A percentile compares a stretch with the other conserved stretches of the same genome.
These are phyloP conservation scores for Phoxinus dragarum DNA, from an alignment of 2,797 vertebrate genomes.

Conservation along the genomic window DNA sequence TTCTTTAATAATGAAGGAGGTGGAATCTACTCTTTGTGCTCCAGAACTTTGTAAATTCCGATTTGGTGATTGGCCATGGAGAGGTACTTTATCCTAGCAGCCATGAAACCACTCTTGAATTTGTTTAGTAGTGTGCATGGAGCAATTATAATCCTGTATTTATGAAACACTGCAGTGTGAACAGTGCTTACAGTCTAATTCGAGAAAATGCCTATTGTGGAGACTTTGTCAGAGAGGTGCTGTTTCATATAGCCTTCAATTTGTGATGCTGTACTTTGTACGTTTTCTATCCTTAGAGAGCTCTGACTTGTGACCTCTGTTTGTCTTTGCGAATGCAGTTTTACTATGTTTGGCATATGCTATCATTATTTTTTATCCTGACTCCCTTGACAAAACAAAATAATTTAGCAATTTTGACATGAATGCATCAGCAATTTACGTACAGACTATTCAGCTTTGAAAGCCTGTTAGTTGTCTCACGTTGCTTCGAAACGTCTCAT, in stretches of 20 bases:
- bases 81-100: background rate
- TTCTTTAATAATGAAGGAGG: background rate
- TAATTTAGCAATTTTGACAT: constrained; percentile 20
- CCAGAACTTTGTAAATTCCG: constrained; percentile 34
- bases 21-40: background rate
- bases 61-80: constrained; percentile 9
- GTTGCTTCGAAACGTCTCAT: background rate
- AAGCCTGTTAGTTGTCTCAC: background rate
- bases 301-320: constrained; percentile 17
- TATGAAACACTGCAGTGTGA: background rate
- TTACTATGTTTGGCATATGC: constrained; percentile 6
- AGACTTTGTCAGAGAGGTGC: background rate
- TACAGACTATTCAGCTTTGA: constrained; percentile 6
- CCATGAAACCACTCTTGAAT: constrained; percentile 10
- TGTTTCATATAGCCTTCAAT: background rate
- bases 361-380: constrained; percentile 4
- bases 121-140: background rate
- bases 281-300: constrained; percentile 7
- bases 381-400: constrained; percentile 13
- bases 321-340: background rate
- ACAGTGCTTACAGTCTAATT: background rate
- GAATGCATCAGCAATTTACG: background rate
- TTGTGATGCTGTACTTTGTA: background rate
- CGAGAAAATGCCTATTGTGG: background rate
- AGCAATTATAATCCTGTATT: constrained; percentile 20